Base-by-base conservation (phyloP, 2,888 invertebrate genomes). In the Falcaria lacertinaria region DNA sequence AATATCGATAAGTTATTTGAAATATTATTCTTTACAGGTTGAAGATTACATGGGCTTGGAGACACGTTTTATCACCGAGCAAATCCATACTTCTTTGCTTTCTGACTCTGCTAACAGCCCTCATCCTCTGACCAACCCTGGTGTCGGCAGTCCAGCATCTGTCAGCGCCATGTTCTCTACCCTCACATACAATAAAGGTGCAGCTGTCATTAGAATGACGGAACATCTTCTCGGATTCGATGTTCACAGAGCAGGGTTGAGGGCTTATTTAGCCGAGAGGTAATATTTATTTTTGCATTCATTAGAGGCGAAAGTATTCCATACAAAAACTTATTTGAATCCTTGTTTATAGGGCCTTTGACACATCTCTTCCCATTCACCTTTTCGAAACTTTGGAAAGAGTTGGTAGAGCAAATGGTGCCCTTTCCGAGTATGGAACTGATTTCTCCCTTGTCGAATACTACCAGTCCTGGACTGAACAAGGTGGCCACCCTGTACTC, bases 161-260 rank as follows among this genome's bases (percentile, higher is more conserved):
- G 90, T 94, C 4, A 80, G 85, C 4, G 78, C 74, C 0, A 92
- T 93, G 88, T 95, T 95, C 59, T 91, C 92, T 32, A 89, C 84
- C 1, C 91, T 95, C 44, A 90, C 92, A 0, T 95, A 95, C 62
- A 91, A 91, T 52, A 95, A 95, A 69, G 94, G 92, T 0, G 91
- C 88, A n/a, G 66, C 89, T 1, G 65, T 94, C 14, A 90, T 95
- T 42, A 91, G 94, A 50, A 94, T 94, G 94, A 82, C 94, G 39
- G 91, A 91, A 54, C 91, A 93, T 64, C 74, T 91, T 1, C 78
- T 94, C 34, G 92, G 92, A 1, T 67, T 68, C 0, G 64, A 71
- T 0, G 73, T 88, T 0, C 93, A 93, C 64, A 72, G 80, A 57
- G 54, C 60, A 25, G 92, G 93, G 1, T 69, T 95, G 34, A 77